Evolutionary conservation across 2,888 invertebrate genomes (phyloP), one percentile per base, ranked within the genome.

Genomic region (Caenorhabditis uteleia): DNA sequence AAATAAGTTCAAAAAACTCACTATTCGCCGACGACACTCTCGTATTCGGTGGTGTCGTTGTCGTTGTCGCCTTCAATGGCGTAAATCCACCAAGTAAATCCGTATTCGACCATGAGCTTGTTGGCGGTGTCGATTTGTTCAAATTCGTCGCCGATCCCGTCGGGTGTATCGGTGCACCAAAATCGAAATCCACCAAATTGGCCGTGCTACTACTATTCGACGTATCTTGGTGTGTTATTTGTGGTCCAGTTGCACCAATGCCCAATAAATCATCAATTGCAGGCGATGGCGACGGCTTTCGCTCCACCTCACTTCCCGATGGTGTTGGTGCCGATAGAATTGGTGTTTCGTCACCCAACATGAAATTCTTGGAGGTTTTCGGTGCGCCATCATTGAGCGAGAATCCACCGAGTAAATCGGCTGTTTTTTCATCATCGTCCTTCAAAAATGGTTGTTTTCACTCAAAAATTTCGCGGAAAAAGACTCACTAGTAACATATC

Each of bases 261-360:
- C 55, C 65, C 8, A 65, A 26, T 10, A 65, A 44, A 47, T 65
- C 65, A 20, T 65, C 65, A 27, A 65, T 59, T 0, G 55, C 65
- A 7, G 58, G 54, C 6, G 53, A 51, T 6, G 57, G 53, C 0
- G 57, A 54, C 2, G 44, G 31, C 14, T 39, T 39, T 21, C 18
- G 7, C 21, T 45, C 45, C 4, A 29, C 10, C 42, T 50, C 50
- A 14, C 50, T 48, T 26, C 29, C 31, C 1, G 34, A 27, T 1
- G 65, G 65, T 2, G 65, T 65, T 18, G 65, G 55, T 10, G 58
- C 58, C 0, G 58, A 46, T 10, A 66, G 42, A 16, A 66, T 66
- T 29, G 66, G 66, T 0, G 66, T 66, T 18, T 66, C 66, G 38
- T n/a, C n/a, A n/a, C n/a, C n/a, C n/a, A n/a, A n/a, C n/a, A n/a